Evolutionary conservation across 1,140 invertebrate species (phyloP).

Genomic region (Acyrthosiphon pisum): DNA sequence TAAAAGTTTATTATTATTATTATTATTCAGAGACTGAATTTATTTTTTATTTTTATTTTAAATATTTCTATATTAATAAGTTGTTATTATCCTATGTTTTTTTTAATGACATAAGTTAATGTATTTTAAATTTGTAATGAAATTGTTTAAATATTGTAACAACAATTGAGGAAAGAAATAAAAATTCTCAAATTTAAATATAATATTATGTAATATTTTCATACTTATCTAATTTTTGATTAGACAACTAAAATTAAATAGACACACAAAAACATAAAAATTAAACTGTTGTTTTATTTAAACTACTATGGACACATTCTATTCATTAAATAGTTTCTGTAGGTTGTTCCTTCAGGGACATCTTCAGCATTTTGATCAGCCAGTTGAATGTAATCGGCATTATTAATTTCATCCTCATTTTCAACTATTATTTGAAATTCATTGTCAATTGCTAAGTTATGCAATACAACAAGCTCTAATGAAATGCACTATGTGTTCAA

Average conservation of each 20-base stretch:
- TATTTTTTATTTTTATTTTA: too few species aligned
- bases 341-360: slow-evolving; percentile 25
- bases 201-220: too few species aligned
- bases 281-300: slow-evolving; percentile 8
- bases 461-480: slow-evolving; percentile 45
- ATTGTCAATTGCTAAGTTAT: slow-evolving; percentile 29
- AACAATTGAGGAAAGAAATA: too few species aligned
- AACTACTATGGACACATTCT: slow-evolving; percentile 4
- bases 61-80: too few species aligned
- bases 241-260: background rate
- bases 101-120: too few species aligned
- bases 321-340: slow-evolving; percentile 3
- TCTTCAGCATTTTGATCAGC: background rate
- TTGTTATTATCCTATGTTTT: too few species aligned
- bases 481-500: slow-evolving; percentile 30
- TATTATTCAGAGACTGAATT: too few species aligned
- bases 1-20: too few species aligned
- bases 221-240: background rate
- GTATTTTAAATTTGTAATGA: too few species aligned
- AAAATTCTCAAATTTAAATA: background rate
- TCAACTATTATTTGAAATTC: slow-evolving; percentile 24
- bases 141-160: too few species aligned
- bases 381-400: background rate
- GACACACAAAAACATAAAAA: background rate
- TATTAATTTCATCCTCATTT: slow-evolving; percentile 17